Percentiles rank a stretch among this genome's conserved stretches.
phyloP scores from a whole-genome alignment of 2,888 invertebrate genomes.

The Sinelater perroti region DNA sequence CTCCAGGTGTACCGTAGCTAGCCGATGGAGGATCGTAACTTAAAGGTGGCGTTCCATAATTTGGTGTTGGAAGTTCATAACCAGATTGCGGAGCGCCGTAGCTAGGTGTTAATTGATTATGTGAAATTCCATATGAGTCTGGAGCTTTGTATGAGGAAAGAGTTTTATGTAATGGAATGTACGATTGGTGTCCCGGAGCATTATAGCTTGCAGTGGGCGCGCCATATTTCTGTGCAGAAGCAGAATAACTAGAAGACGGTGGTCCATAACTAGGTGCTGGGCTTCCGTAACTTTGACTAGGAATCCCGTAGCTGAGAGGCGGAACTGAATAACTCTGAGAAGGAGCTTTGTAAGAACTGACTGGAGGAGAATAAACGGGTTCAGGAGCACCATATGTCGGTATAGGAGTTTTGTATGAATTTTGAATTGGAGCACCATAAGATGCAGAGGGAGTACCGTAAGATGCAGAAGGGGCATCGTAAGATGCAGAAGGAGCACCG shows the following conservation, averaged over 20 bases:
- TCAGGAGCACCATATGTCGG: conserved; percentile 32
- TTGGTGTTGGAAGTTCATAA: conserved; percentile 45
- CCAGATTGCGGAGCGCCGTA: conserved; percentile 34
- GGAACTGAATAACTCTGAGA: conserved; percentile 40
- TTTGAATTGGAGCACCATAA: conserved; percentile 37
- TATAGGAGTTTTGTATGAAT: conserved; percentile 34
- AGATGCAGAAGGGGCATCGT: conserved; percentile 19
- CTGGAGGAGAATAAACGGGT: conserved; percentile 41
- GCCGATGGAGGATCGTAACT: conserved; percentile 46
- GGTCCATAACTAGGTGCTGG: conserved; percentile 35
- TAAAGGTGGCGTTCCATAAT: conserved; percentile 43
- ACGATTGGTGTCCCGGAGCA: conserved; percentile 31
- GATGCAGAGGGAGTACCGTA: conserved; percentile 35
- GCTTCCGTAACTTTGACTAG: conserved; percentile 31
- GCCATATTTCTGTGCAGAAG: conserved; percentile 46
- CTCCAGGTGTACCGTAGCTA: conserved; percentile 52
- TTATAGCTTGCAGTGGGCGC: conserved; percentile 47
- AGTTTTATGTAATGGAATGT: conserved; percentile 43
- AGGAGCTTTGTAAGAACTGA: conserved; percentile 43
- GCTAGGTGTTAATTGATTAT: conserved; percentile 31
- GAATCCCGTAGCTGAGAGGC: conserved; percentile 40
- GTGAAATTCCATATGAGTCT: conserved; percentile 16
- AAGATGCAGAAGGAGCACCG: conserved; percentile 40
- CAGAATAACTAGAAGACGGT: conserved; percentile 39
- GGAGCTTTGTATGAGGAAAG: conserved; percentile 23